Evolutionary conservation across 1,140 invertebrate species (phyloP).

Genomic region (Melanaphis sacchari): DNA sequence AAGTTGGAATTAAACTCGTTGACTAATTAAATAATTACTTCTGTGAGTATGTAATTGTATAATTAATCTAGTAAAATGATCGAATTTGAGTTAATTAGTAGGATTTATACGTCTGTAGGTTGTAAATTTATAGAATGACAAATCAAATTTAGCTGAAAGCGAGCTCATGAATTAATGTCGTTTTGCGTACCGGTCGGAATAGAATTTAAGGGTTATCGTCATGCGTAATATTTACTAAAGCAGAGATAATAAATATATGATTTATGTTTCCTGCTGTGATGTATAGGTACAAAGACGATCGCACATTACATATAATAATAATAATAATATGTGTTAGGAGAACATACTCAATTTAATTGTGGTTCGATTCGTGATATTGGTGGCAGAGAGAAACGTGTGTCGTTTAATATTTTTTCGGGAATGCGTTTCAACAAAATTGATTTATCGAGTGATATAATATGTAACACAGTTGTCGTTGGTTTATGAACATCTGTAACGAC

Average conservation of each 20-base stretch:
- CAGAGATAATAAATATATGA: background rate
- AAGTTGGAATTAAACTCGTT: background rate
- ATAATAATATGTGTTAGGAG: background rate
- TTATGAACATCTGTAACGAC: background rate
- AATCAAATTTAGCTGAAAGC: background rate
- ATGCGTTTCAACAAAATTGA: slow-evolving; percentile 10
- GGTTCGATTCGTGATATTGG: background rate
- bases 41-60: background rate
- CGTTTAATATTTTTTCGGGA: background rate
- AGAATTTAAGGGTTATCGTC: background rate
- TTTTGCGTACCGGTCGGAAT: background rate
- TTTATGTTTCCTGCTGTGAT: background rate
- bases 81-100: background rate
- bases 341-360: background rate
- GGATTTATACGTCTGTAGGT: background rate
- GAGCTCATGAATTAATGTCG: background rate
- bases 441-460: background rate
- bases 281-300: background rate
- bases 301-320: background rate
- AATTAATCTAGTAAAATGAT: background rate
- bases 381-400: background rate
- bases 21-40: background rate
- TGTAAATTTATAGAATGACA: background rate
- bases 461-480: background rate
- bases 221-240: background rate